Evolutionary conservation across 2,113 vertebrate species (phyloP), one percentile per base, ranked within the genome.

Genomic region (Anarrhichthys ocellatus): DNA sequence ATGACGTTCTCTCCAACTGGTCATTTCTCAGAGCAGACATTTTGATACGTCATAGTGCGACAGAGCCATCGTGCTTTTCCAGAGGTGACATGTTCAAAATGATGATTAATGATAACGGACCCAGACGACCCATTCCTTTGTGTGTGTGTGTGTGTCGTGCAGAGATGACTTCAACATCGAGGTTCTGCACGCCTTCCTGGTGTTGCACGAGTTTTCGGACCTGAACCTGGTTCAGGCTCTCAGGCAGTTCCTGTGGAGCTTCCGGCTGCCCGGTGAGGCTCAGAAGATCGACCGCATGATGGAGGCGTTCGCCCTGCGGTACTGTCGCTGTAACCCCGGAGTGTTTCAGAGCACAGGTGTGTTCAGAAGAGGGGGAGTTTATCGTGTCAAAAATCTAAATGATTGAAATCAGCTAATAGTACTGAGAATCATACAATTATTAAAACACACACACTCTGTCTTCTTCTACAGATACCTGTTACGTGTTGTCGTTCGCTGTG

Each of bases 261-360:
- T 99, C 87, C 94, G 98, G 10, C 94, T 99, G 88, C 98, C 98
- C 0, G 98, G 98, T 0, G 98, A 99, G 90, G 98, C 98, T 0
- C 98, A 99, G 94, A 99, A 99, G 94, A 99, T 99, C 0, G 98
- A 99, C 94, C 96, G 98, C 46, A 99, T 99, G 98, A 99, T 99
- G 98, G 98, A 99, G 92, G 97, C 98, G 0, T 99, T 99, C 9
- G 98, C 98, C 10, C 97, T 96, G 93, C 92, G 98, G 9, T 99
- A 99, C 93, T 99, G 98, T 83, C 97, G 96, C 92, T 99, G 98
- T 83, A 99, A 99, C 86, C 94, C 93, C 0, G 98, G 97, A 0
- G 97, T 99, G 81, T 99, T 99, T 92, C 97, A 99, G 93, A 97
- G 96, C 89, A 98, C 98, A 10, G 98, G 98, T 97, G 52, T 20